phyloP scores from a whole-genome alignment of 2,888 invertebrate genomes.

The Loripinus fragilis region DNA sequence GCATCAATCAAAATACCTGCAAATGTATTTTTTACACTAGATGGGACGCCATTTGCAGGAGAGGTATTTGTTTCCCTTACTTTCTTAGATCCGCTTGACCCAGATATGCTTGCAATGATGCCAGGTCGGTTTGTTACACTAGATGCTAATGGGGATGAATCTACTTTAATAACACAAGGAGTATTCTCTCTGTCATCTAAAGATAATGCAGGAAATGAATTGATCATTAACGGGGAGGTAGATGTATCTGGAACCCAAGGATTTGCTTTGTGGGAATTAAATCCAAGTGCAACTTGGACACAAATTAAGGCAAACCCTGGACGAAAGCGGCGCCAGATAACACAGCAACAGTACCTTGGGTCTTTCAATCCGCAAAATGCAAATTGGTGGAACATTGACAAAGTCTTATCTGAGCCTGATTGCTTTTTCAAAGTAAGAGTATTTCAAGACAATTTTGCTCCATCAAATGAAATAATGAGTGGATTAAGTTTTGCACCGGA shows the following conservation, averaged over 20 bases:
- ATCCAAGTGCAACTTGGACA: not conserved
- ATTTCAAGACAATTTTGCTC: not conserved
- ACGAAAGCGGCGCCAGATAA: not conserved
- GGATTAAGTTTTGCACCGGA: not conserved
- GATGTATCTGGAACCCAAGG: not conserved
- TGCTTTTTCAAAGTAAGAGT: conserved; percentile 1
- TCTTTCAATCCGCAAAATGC: not conserved
- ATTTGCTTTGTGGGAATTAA: not conserved
- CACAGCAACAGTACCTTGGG: not conserved
- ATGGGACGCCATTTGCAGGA: not conserved
- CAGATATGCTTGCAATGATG: not conserved
- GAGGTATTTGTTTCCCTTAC: not conserved
- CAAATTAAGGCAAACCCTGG: not conserved
- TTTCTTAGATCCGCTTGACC: not conserved
- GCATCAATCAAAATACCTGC: not conserved
- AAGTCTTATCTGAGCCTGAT: not conserved
- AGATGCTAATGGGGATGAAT: not conserved
- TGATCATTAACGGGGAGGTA: not conserved
- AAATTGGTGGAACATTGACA: not conserved
- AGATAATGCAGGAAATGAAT: not conserved
- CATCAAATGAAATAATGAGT: not conserved
- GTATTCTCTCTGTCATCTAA: not conserved
- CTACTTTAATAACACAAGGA: not conserved
- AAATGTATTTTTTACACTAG: not conserved
- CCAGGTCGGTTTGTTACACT: not conserved